Evolutionary conservation across 2,113 vertebrate species (phyloP), one percentile per base, ranked within the genome.

Genomic region (Blennius ocellaris): DNA sequence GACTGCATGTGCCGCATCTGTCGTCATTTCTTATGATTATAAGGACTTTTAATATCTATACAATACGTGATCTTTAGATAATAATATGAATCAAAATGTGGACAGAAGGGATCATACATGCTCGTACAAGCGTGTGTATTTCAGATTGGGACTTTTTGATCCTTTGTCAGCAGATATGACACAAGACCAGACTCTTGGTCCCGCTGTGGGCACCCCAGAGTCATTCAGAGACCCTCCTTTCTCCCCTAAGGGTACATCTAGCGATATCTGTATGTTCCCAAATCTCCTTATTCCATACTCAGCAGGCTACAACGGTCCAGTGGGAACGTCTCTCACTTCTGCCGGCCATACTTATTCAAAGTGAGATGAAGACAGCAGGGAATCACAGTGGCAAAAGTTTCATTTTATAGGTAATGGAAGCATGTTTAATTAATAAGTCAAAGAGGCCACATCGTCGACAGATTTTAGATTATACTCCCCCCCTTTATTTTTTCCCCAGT

Each of bases 261-360:
- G 48, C 21, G 41, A 61, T 56, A 37, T 60, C 59, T 79, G 51
- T 78, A 64, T 51, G 69, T 73, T 68, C 69, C 44, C 45, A 67
- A 53, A 70, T 55, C 50, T 54, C 63, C 44, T 52, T 38, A 41
- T 53, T 60, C 57, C 49, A 56, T 48, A 14, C 79, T 77, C 86
- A 72, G 78, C 77, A 55, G 81, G 79, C 44, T 43, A 47, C 49
- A 53, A 76, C 51, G 55, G 74, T 85, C 84, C 79, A 62, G 6
- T 67, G 84, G 90, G 84, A 90, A 74, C 41, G 88, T 91, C 90
- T 91, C 69, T 82, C 88, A 87, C 83, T 76, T 91, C 73, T 53
- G 64, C 61, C 40, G 67, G 47, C 57, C 57, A 43, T 60, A 81
- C 65, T 77, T 75, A 77, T 69, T 82, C 56, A 57, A 72, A 67